phyloP scores from a whole-genome alignment of 2,113 vertebrate genomes.

The Ptyas mucosa region DNA sequence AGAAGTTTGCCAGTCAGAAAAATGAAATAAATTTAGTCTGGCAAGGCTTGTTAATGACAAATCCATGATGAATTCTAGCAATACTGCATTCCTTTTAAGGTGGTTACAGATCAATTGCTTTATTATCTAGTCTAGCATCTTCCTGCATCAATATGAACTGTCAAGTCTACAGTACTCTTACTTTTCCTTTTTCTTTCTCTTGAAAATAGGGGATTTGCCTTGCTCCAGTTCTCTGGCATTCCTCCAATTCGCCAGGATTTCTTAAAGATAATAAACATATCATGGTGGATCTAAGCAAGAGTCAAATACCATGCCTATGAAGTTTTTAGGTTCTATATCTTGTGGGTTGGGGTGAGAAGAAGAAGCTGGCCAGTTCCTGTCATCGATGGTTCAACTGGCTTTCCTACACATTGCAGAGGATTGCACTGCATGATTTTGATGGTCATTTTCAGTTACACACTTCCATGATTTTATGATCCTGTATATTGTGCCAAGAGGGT shows the following conservation, averaged over 20 bases:
- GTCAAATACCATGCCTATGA: background rate
- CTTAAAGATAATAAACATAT: background rate
- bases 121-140: background rate
- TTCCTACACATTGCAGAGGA: background rate
- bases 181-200: background rate
- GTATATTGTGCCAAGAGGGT: background rate
- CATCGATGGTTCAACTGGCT: background rate
- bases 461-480: background rate
- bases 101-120: background rate
- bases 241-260: background rate
- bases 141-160: background rate
- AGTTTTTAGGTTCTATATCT: background rate
- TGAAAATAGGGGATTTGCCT: background rate
- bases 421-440: background rate
- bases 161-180: background rate
- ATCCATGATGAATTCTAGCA: background rate
- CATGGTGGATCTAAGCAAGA: background rate
- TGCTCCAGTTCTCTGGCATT: background rate
- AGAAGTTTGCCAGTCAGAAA: background rate
- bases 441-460: background rate
- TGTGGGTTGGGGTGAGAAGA: background rate
- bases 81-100: background rate
- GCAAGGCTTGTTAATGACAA: background rate
- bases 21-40: background rate
- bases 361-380: background rate